phyloP scores from a whole-genome alignment of 2,113 vertebrate species.

The Hymenochirus boettgeri region DNA sequence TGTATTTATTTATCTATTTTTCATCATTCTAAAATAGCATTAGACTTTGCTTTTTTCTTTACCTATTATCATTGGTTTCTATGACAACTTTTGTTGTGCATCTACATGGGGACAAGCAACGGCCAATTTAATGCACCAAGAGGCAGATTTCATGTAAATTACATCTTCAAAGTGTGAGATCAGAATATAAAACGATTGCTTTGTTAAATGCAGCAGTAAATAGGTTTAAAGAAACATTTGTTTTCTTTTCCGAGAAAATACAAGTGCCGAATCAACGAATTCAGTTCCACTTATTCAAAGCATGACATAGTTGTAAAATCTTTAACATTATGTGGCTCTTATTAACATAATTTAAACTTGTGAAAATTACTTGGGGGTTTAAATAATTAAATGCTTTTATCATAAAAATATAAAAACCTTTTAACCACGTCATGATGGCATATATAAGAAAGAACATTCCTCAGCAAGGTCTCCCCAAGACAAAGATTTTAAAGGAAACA shows the following conservation, averaged over 20 bases:
- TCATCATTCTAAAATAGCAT: not conserved
- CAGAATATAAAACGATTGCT: not conserved
- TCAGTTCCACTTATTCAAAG: too few relatives aligned
- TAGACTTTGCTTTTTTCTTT: not conserved
- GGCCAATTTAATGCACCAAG: conserved; percentile 1
- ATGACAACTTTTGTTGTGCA: conserved; percentile 14
- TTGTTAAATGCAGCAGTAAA: not conserved
- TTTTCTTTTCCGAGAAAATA: not conserved
- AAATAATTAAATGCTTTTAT: too few relatives aligned
- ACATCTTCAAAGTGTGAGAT: not conserved
- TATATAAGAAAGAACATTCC: too few relatives aligned
- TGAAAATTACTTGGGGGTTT: too few relatives aligned
- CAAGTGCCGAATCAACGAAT: too few relatives aligned
- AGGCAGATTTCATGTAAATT: conserved; percentile 9
- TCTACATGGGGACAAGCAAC: not conserved
- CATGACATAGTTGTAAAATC: too few relatives aligned
- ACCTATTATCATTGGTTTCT: conserved; percentile 1
- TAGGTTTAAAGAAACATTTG: not conserved
- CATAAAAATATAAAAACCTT: too few relatives aligned
- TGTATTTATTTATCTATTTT: not conserved
- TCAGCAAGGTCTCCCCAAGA: too few relatives aligned
- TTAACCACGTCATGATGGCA: too few relatives aligned
- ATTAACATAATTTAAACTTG: too few relatives aligned
- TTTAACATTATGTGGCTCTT: too few relatives aligned
- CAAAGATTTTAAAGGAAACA: too few relatives aligned